Evolutionary conservation across 2,113 vertebrate species (phyloP), one percentile per base, ranked within the genome.

Genomic region (Silurus asotus): DNA sequence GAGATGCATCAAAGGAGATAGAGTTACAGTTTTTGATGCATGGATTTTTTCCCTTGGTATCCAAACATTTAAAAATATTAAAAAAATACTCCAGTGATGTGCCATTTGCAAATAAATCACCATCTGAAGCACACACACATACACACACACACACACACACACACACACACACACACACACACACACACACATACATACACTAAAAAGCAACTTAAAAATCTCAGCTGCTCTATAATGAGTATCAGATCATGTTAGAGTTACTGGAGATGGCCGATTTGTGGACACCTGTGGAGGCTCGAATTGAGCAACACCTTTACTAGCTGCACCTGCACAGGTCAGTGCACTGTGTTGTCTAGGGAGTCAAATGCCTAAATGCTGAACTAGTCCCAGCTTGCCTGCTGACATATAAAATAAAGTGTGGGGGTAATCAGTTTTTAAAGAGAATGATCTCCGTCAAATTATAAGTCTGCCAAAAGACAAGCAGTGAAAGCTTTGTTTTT

Each of bases 351-450:
- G 84, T 80, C 77, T 25, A 80, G 67, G 82, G 51, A 61, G 67
- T 59, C 76, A 74, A 86, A 87, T 74, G 51, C 58, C 83, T 65
- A 77, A 80, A 37, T 37, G 37, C 77, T 70, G 59, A 85, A 86
- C 88, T 81, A 81, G 88, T 64, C 86, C 86, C 23, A 49, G 83
- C 88, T 87, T 76, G 88, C 67, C 84, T 80, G 37, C 58, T 72
- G 25, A 28, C 67, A 84, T 45, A 81, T 62, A 37, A 84, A 84
- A 84, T 84, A 2, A 84, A 81, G 28, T 6, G 53, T 4, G 55
- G 15, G 23, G 49, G 59, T 55, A 64, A 77, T 58, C 53, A 67
- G 17, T 87, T 69, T 53, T 78, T 79, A 61, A 55, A 87, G 53
- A 19, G 28, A 58, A 51, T 65, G 20, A 65, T 86, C 58, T 64